Percentiles rank a stretch among this genome's conserved stretches.
phyloP scores from a whole-genome alignment of 1,140 invertebrate species.

The Apis mellifera region Amel_HAv3.1 CM009945.2:3446501-3447000 shows the following conservation, averaged over 20 bases:
- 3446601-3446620: neutral
- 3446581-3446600: neutral
- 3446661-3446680: constrained; percentile 40
- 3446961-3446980: constrained; percentile 53
- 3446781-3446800: neutral
- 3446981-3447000: constrained; percentile 29
- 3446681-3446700: constrained; percentile 53
- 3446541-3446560: constrained; percentile 29
- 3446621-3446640: neutral
- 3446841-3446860: neutral
- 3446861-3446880: neutral
- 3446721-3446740: constrained; percentile 22
- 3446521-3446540: constrained; percentile 33
- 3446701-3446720: constrained; percentile 44
- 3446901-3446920: constrained; percentile 34
- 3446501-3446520: constrained; percentile 16
- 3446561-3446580: constrained; percentile 11
- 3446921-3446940: constrained; percentile 52
- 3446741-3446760: constrained; percentile 6
- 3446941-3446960: constrained; percentile 56
- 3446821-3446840: constrained; percentile 1
- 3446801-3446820: neutral
- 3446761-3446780: neutral
- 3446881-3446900: constrained; percentile 26
- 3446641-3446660: neutral